A percentile compares a stretch with the other conserved stretches of the same genome.
These are phyloP conservation scores for Polydrusus cervinus DNA, from an alignment of 2,888 invertebrate species.

Conservation along the genomic window DNA sequence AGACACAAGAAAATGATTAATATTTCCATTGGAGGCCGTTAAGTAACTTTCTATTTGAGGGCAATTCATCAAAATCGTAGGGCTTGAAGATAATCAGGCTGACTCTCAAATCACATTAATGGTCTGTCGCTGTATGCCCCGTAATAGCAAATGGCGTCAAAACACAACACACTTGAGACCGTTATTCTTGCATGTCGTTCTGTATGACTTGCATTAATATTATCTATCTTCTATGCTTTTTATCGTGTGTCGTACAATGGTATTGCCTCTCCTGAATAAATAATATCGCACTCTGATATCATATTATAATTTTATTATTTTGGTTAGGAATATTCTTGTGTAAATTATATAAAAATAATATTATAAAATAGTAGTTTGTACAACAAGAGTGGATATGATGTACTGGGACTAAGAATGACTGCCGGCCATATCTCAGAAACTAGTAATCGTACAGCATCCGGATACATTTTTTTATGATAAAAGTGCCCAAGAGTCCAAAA, in stretches of 20 bases:
- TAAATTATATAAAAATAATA: too few species aligned
- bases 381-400: too few species aligned
- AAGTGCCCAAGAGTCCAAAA: too few species aligned
- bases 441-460: too few species aligned
- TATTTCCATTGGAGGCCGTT: constrained; percentile 33
- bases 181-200: constrained; percentile 41
- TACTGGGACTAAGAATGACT: too few species aligned
- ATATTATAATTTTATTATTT: constrained; percentile 4
- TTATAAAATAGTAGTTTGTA: too few species aligned
- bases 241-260: constrained; percentile 34
- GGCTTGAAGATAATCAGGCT: constrained; percentile 36
- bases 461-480: too few species aligned
- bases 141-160: constrained; percentile 42
- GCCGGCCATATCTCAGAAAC: too few species aligned
- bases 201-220: constrained; percentile 47
- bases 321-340: too few species aligned
- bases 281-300: constrained; percentile 4
- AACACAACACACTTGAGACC: constrained; percentile 38
- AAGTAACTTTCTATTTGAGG: constrained; percentile 41
- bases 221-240: constrained; percentile 29
- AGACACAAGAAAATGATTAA: constrained; percentile 32
- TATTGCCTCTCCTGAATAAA: constrained; percentile 35
- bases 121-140: constrained; percentile 28
- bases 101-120: constrained; percentile 33
- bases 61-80: constrained; percentile 44